These are phyloP conservation scores for Echiichthys vipera DNA, from an alignment of 2,797 vertebrate genomes.

Conservation along the genomic window DNA sequence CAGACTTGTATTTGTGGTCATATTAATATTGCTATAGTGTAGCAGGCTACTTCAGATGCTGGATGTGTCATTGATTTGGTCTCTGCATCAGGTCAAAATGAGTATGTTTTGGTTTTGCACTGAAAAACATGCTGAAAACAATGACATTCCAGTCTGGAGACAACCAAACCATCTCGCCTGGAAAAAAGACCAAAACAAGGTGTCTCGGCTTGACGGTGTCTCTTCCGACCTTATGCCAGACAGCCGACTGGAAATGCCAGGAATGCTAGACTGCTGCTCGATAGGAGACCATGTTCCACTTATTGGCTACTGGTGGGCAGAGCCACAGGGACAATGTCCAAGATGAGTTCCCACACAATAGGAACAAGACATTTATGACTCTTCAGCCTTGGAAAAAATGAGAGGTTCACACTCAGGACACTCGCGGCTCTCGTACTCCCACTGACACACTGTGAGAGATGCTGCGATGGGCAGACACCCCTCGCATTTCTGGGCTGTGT, in stretches of 20 bases:
- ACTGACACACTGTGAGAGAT: conserved; percentile 65
- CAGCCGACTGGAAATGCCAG: conserved; percentile 86
- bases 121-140: conserved; percentile 66
- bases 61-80: neutral
- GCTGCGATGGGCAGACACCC: conserved; percentile 59
- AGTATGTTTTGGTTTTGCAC: conserved; percentile 33
- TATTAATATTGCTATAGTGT: neutral
- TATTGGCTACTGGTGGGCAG: conserved; percentile 86
- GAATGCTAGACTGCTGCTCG: conserved; percentile 88
- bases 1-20: neutral
- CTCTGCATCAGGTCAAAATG: conserved; percentile 11
- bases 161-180: conserved; percentile 68
- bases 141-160: conserved; percentile 82
- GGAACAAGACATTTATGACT: conserved; percentile 89
- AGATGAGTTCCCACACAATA: conserved; percentile 88
- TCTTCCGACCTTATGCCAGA: conserved; percentile 78
- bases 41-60: neutral
- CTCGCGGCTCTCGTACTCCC: conserved; percentile 62
- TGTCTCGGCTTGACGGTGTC: conserved; percentile 74
- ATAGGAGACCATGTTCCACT: conserved; percentile 89
- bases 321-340: conserved; percentile 83
- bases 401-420: conserved; percentile 74
- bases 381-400: conserved; percentile 67
- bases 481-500: conserved; percentile 72
- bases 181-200: conserved; percentile 74